phyloP scores from a whole-genome alignment of 2,888 invertebrate species.

The Mythimna impura region DNA sequence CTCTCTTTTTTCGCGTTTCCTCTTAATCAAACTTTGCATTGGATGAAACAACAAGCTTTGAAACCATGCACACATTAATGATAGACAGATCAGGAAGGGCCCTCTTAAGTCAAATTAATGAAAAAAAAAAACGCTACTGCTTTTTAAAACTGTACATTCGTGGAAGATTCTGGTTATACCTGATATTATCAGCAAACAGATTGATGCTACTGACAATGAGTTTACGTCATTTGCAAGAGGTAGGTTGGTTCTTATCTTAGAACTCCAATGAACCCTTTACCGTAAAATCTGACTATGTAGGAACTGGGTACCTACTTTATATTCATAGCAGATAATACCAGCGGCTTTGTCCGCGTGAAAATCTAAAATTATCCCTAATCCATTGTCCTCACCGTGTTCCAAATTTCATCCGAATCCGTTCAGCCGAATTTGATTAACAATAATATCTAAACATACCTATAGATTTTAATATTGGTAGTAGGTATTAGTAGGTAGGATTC shows the following conservation, averaged over 20 bases:
- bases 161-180: not conserved
- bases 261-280: slow-evolving; percentile 1
- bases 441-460: too few species aligned
- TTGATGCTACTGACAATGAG: slow-evolving; percentile 10
- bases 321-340: not conserved
- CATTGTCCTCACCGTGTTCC: not conserved
- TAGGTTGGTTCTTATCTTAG: slow-evolving; percentile 3
- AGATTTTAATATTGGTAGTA: too few species aligned
- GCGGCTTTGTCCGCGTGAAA: not conserved
- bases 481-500: too few species aligned
- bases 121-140: not conserved
- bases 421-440: not conserved
- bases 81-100: too few species aligned
- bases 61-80: too few species aligned
- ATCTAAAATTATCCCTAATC: not conserved
- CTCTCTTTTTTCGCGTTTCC: too few species aligned
- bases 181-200: slow-evolving; percentile 5
- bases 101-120: too few species aligned
- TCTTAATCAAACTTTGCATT: too few species aligned
- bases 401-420: not conserved
- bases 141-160: not conserved
- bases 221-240: slow-evolving; percentile 12
- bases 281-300: not conserved
- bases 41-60: too few species aligned
- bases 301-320: not conserved